A percentile compares a stretch with the other conserved stretches of the same genome.
Conservation (phyloP, 2,888 invertebrate species). For the Thysanoteuthis rhombus region DNA sequence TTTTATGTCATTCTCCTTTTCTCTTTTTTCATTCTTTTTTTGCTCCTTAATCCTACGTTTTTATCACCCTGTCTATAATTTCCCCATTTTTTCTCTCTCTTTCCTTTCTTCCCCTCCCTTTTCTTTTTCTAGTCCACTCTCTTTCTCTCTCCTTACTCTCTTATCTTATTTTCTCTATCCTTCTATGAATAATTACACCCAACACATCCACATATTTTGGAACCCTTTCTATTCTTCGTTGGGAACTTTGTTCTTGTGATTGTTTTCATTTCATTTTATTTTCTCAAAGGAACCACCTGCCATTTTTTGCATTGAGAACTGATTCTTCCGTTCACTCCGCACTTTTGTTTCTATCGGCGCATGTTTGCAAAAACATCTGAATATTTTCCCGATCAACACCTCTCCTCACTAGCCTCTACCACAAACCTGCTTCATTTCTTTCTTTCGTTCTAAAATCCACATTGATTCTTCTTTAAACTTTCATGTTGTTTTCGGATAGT, state of each 20-base stretch:
- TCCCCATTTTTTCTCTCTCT: background rate
- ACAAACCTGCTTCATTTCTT: background rate
- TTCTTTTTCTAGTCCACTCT: background rate
- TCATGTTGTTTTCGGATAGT: background rate
- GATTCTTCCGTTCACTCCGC: background rate
- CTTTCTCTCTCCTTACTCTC: background rate
- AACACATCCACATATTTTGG: background rate
- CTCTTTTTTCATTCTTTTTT: background rate
- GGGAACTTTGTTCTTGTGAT: background rate
- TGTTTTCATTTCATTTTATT: background rate
- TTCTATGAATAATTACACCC: background rate
- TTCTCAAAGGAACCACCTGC: background rate
- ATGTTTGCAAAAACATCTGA: slow-evolving; percentile 1
- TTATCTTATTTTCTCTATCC: background rate
- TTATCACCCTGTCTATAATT: rapidly evolving
- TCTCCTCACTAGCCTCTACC: background rate
- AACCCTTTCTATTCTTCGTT: background rate
- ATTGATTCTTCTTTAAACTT: background rate
- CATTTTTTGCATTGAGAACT: background rate
- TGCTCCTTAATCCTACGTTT: background rate
- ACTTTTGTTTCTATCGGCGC: background rate
- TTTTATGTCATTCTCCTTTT: background rate
- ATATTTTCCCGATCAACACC: background rate
- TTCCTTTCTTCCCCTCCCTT: background rate
- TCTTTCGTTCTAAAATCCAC: background rate